Conservation (phyloP, 2,113 vertebrate genomes). For the Dromaius novaehollandiae region DNA sequence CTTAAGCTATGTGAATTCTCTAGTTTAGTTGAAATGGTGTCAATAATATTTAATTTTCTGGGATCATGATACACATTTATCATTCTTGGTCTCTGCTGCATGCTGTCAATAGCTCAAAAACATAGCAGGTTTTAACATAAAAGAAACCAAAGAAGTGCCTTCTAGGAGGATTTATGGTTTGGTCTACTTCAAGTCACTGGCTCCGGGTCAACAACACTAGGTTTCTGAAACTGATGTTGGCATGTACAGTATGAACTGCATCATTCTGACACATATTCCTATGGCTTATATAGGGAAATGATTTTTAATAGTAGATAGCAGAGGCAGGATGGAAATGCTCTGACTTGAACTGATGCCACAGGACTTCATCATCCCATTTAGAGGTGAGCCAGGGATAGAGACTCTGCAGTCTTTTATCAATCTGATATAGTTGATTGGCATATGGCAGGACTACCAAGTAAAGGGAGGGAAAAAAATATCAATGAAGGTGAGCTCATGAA, state of each 20-base stretch:
- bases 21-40: neutral
- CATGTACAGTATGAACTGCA: too few species aligned
- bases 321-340: neutral
- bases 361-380: neutral
- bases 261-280: neutral
- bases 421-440: neutral
- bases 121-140: conserved; percentile 9
- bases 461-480: neutral
- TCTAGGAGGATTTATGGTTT: neutral
- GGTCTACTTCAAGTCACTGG: neutral
- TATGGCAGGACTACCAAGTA: neutral
- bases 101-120: conserved; percentile 1
- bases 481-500: neutral
- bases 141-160: neutral
- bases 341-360: conserved; percentile 10
- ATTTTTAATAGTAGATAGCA: conserved; percentile 27
- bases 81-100: neutral
- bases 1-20: neutral
- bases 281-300: neutral
- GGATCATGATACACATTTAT: neutral
- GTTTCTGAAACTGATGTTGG: too few species aligned
- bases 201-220: too few species aligned
- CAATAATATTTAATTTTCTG: conserved; percentile 32
- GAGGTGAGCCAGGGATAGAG: neutral
- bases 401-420: neutral